Evolutionary conservation across 2,888 invertebrate species (phyloP).

Genomic region (Crossocerus cetratus): DNA sequence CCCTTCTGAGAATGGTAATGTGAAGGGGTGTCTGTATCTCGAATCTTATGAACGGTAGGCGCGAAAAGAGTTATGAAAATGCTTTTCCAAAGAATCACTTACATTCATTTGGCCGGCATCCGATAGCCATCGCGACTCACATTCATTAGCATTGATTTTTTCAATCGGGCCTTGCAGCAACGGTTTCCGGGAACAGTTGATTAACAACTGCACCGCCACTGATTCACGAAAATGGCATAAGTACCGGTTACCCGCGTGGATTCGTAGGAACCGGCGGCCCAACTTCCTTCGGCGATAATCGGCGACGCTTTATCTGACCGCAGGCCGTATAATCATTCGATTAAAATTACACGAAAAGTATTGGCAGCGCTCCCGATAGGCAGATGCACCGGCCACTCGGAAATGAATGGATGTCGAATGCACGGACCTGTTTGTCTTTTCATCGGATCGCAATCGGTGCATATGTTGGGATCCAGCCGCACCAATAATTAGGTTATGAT

Average conservation of each 20-base stretch:
- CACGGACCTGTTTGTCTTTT: constrained; percentile 48
- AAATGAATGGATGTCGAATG: constrained; percentile 50
- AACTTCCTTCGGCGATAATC: constrained; percentile 49
- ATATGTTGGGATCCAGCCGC: constrained; percentile 14
- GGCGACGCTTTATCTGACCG: constrained; percentile 38
- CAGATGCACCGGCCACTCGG: constrained; percentile 43
- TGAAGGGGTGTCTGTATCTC: constrained; percentile 3
- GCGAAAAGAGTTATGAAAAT: constrained; percentile 17
- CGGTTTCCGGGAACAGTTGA: constrained; percentile 16
- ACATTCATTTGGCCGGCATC: too few species aligned
- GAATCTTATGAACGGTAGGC: constrained; percentile 31
- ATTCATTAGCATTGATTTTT: constrained; percentile 11
- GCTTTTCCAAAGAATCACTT: too few species aligned
- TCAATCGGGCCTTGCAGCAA: neutral
- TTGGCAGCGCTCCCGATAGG: constrained; percentile 31
- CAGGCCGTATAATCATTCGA: constrained; percentile 55
- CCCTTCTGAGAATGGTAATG: constrained; percentile 34
- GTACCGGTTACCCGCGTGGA: constrained; percentile 34
- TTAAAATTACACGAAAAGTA: constrained; percentile 57
- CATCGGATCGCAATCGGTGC: constrained; percentile 17
- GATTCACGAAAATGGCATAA: constrained; percentile 54
- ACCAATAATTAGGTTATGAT: constrained; percentile 47
- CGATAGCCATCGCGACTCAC: neutral
- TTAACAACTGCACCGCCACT: constrained; percentile 41
- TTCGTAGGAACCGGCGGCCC: constrained; percentile 30